phyloP scores from a whole-genome alignment of 1,140 invertebrate genomes.

The Drosophila tristis region DNA sequence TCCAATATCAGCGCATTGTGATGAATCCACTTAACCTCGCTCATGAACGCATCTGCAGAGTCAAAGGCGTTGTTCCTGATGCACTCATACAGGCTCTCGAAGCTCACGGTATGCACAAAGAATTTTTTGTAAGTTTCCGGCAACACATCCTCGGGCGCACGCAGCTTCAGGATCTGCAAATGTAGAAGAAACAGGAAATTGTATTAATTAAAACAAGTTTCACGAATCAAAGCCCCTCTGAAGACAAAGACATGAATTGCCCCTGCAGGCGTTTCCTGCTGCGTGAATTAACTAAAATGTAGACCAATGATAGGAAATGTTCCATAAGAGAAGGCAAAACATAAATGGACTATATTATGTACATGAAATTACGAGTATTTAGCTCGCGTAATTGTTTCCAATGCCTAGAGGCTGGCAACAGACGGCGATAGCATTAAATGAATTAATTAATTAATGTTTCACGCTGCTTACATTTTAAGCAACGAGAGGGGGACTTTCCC shows the following conservation, averaged over 20 bases:
- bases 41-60: constrained; percentile 94
- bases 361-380: constrained; percentile 20
- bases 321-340: not conserved
- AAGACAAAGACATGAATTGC: constrained; percentile 10
- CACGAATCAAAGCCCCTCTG: not conserved
- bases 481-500: constrained; percentile 22
- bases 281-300: not conserved
- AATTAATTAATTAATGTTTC: constrained; percentile 65
- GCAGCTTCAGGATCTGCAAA: constrained; percentile 56
- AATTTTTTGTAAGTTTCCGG: constrained; percentile 86
- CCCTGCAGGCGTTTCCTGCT: constrained; percentile 6
- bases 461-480: constrained; percentile 39
- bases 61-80: constrained; percentile 92
- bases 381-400: constrained; percentile 53
- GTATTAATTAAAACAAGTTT: constrained; percentile 69
- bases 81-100: constrained; percentile 90
- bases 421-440: constrained; percentile 51
- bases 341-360: not conserved
- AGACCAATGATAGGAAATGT: constrained; percentile 5
- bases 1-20: constrained; percentile 94
- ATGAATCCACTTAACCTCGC: constrained; percentile 96
- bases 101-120: constrained; percentile 94
- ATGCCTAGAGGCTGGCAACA: constrained; percentile 25
- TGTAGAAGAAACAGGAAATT: constrained; percentile 25
- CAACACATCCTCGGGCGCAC: constrained; percentile 61